These are phyloP conservation scores for Phallusia fumigata DNA, from an alignment of 23 tunicate species.

Conservation along the genomic window DNA sequence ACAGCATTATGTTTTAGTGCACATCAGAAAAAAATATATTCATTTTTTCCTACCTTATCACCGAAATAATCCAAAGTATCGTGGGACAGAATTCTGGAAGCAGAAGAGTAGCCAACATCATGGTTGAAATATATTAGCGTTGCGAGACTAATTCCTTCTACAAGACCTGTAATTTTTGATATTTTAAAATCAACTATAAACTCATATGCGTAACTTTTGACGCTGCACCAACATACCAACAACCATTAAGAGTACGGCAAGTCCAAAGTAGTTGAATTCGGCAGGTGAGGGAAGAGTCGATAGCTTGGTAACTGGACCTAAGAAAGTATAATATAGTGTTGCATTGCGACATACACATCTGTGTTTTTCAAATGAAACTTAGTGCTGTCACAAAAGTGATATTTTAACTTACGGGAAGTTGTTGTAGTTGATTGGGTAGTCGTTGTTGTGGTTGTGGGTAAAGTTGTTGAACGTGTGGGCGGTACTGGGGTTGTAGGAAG, in stretches of 20 bases:
- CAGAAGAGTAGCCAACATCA: background rate
- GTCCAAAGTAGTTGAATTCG: constrained; percentile 55
- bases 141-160: background rate
- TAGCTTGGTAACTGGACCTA: too few species aligned
- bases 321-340: too few species aligned
- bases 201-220: background rate
- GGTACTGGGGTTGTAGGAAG: constrained; percentile 44
- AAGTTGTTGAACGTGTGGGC: constrained; percentile 45
- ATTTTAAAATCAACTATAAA: background rate
- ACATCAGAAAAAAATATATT: too few species aligned
- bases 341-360: too few species aligned
- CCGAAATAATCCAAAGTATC: background rate
- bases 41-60: too few species aligned
- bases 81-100: background rate
- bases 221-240: constrained; percentile 32
- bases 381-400: too few species aligned
- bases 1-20: too few species aligned
- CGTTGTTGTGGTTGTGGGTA: constrained; percentile 38
- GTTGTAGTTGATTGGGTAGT: constrained; percentile 46
- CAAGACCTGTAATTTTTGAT: background rate
- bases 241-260: constrained; percentile 55
- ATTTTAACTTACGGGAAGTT: constrained; percentile 13
- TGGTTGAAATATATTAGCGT: background rate
- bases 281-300: background rate
- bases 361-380: too few species aligned